Percentiles rank a stretch among this genome's conserved stretches.
Evolutionary conservation across 1,140 invertebrate species (phyloP).

Genomic region (Sycophaga agraensis): DNA sequence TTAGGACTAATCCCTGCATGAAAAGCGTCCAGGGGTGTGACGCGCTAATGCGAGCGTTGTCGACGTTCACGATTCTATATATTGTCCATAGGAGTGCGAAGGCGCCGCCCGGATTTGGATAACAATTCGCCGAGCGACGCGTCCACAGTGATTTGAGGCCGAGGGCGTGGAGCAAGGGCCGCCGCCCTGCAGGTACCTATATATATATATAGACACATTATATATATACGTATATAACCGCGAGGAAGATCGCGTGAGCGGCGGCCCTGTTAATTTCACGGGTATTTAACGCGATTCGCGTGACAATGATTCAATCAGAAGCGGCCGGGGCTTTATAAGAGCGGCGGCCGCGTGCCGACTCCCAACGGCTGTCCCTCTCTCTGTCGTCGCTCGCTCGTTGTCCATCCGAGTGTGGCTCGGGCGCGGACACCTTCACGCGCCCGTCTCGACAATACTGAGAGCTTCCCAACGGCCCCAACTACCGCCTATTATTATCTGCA

Average conservation of each 20-base stretch:
- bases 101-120: too few species aligned
- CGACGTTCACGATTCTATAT: too few species aligned
- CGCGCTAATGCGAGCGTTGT: too few species aligned
- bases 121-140: too few species aligned
- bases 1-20: too few species aligned
- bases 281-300: slow-evolving; percentile 51
- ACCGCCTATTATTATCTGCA: neutral
- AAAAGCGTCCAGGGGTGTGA: too few species aligned
- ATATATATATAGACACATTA: too few species aligned
- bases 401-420: neutral
- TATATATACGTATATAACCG: too few species aligned
- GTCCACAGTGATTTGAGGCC: too few species aligned
- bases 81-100: too few species aligned
- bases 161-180: too few species aligned
- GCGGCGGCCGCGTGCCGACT: slow-evolving; percentile 17
- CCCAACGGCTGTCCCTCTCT: neutral
- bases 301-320: slow-evolving; percentile 55
- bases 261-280: slow-evolving; percentile 54
- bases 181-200: too few species aligned
- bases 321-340: slow-evolving; percentile 44
- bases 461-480: neutral
- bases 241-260: neutral
- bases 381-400: neutral
- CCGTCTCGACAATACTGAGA: neutral
- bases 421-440: neutral